phyloP scores from a whole-genome alignment of 92 coral and sea anemone genomes.

The Parazoanthus darwini region DNA sequence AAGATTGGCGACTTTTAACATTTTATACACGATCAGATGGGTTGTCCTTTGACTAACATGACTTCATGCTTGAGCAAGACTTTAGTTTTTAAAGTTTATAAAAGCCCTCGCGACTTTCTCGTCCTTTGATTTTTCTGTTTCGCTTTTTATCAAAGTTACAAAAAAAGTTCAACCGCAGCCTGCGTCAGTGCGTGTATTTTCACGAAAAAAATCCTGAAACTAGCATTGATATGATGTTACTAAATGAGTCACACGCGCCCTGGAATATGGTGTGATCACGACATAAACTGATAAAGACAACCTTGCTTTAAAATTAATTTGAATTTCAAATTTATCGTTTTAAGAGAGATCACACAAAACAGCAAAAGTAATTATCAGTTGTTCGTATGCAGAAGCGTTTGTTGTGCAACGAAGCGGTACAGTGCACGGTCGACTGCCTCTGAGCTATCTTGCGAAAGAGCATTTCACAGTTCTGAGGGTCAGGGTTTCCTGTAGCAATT shows the following conservation, averaged over 20 bases:
- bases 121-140: background rate
- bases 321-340: conserved; percentile 26
- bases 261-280: background rate
- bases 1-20: background rate
- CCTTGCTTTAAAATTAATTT: background rate
- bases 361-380: background rate
- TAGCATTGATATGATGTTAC: too few relatives aligned
- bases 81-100: background rate
- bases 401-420: background rate
- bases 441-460: background rate
- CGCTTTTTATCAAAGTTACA: background rate
- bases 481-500: background rate
- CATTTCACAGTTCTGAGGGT: background rate
- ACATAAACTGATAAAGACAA: too few relatives aligned
- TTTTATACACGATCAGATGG: background rate
- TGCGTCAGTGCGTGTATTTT: too few relatives aligned
- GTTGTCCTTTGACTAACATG: background rate
- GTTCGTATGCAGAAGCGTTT: conserved; percentile 15
- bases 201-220: background rate
- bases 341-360: conserved; percentile 18
- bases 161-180: background rate
- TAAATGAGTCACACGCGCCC: background rate
- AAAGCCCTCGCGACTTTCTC: background rate
- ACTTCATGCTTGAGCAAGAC: background rate
- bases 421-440: background rate